Base-by-base conservation (phyloP, 2,888 invertebrate species). In the Thyatira batis region DNA sequence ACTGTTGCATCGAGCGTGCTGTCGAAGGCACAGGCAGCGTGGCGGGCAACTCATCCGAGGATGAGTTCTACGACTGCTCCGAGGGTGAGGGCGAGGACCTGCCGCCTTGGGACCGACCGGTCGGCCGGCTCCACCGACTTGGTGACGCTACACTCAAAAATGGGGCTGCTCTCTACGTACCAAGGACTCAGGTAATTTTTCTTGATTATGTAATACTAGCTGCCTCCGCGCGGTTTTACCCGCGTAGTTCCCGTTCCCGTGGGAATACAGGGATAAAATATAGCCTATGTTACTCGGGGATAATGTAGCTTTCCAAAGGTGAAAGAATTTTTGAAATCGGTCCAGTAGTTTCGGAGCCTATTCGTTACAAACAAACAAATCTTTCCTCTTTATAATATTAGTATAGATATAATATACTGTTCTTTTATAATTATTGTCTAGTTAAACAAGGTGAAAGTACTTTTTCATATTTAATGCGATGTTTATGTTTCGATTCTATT, bases 61-160 rank as follows among this genome's bases (percentile, higher is more conserved):
- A 97, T 23, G 97, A 97, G 80, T 98, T 98, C 85, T 98, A 94
- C 80, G 97, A 97, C 80, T 96, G 96, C 76, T 87, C 88, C 6
- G 95, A 94, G 51, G 94, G 93, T 27, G 94, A 82, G 52, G 85
- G 89, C 45, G 90, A 93, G 45, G 92, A 93, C 46, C 86, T 89
- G 50, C 89, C 78, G 25, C 84, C 81, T 1, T 89, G 86, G 84
- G 85, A 89, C 59, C 73, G 85, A 3, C 89, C 91, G 2, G 84
- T 77, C 23, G 92, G 92, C 1, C 80, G 91, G 4, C 81, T 85
- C 1, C 76, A 74, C 44, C 76, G 84, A 0, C 82, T 91, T n/a
- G 85, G 79, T 13, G 83, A 87, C 27, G 85, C 89, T 1, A 78
- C 77, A 1, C 79, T 90, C 25, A 89, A 85, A 61, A 89, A 82